Evolutionary conservation across 1,140 invertebrate genomes (phyloP).

Genomic region (Trachelipus rathkii): DNA sequence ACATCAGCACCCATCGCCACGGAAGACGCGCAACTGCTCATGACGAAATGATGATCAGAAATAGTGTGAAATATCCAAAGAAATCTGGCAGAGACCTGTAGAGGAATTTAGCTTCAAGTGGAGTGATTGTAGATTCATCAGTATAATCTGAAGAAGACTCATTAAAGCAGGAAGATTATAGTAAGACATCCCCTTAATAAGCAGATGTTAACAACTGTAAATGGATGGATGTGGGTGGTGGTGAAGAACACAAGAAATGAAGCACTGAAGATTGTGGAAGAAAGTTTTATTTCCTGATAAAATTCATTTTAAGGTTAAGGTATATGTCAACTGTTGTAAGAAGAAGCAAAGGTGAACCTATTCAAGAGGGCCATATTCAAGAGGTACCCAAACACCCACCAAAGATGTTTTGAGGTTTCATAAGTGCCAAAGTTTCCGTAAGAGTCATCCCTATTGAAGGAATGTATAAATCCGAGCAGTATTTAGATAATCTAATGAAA

Average conservation of each 20-base stretch:
- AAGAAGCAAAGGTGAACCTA: constrained; percentile 17
- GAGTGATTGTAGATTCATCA: constrained; percentile 6
- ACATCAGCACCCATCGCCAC: too few species aligned
- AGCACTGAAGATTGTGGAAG: background rate
- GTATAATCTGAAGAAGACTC: background rate
- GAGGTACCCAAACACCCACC: constrained; percentile 22
- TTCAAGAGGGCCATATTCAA: constrained; percentile 19
- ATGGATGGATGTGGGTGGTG: constrained; percentile 8
- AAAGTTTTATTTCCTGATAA: constrained; percentile 10
- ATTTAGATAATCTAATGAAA: too few species aligned
- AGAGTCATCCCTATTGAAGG: background rate
- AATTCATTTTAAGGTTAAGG: background rate
- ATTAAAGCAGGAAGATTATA: constrained; percentile 10
- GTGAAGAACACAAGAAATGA: background rate
- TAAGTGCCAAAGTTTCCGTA: background rate
- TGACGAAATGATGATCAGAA: background rate
- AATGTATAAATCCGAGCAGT: background rate
- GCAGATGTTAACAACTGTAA: constrained; percentile 18
- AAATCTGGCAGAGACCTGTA: constrained; percentile 1
- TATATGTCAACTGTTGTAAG: constrained; percentile 14
- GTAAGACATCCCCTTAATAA: background rate
- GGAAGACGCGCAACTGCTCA: too few species aligned
- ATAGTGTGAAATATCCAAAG: constrained; percentile 4
- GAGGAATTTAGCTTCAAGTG: constrained; percentile 9
- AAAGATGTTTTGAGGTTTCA: constrained; percentile 21